Evolutionary conservation across 2,888 invertebrate genomes (phyloP), one percentile per base, ranked within the genome.

Genomic region (Erynnis tages): DNA sequence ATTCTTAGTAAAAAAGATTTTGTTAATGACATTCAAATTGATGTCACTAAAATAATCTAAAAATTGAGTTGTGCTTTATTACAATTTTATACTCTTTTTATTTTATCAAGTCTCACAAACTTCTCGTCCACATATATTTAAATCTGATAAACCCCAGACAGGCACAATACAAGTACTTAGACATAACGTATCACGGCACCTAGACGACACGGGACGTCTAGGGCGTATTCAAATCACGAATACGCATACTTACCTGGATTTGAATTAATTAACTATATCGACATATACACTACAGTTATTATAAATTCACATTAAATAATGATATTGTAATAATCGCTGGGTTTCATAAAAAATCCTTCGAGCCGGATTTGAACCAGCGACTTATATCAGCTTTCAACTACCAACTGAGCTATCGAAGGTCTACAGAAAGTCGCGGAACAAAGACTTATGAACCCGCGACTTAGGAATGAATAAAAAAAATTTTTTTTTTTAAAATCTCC

Each of bases 321-420:
- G n/a, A n/a, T n/a, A n/a, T n/a, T n/a, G n/a, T n/a, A n/a, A n/a
- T n/a, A n/a, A n/a, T n/a, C n/a, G n/a, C n/a, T n/a, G n/a, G n/a
- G n/a, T n/a, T n/a, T n/a, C n/a, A n/a, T n/a, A 70, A 64, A 62
- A 6, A 56, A 25, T 90, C 89, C 90, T 90, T 90, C 89, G 90
- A 90, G 86, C 90, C 90, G 90, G 90, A 90, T 90, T 91, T 91
- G 91, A 91, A 91, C 91, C 91, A 91, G 91, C 86, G 91, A 91
- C 90, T n/a, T n/a, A n/a, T n/a, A n/a, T n/a, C n/a, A n/a, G n/a
- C n/a, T n/a, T n/a, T n/a, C n/a, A n/a, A 81, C 79, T 81, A 81
- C 80, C 81, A 81, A 79, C 82, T 82, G 80, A 80, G 82, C 80
- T 80, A 80, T 82, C 81, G 80, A 81, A 80, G 80, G 79, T n/a